phyloP scores from a whole-genome alignment of 2,888 invertebrate species.

The Carcina quercana region DNA sequence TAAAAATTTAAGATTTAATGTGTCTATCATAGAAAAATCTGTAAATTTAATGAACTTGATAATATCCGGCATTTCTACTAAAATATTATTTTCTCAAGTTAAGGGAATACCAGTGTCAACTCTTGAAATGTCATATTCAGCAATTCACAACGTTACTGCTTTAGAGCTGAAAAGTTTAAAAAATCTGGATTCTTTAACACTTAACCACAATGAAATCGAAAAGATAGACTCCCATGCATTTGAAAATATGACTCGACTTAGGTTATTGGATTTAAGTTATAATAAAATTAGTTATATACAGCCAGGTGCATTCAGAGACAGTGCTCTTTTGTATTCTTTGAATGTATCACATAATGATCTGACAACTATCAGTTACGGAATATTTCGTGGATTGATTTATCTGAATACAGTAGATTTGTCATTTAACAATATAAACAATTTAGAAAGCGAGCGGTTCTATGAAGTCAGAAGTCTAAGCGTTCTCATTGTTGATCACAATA shows the following conservation, averaged over 20 bases:
- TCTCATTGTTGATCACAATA: conserved; percentile 45
- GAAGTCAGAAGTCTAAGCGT: conserved; percentile 30
- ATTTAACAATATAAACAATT: conserved; percentile 36
- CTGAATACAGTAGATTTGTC: conserved; percentile 43
- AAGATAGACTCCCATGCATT: conserved; percentile 7
- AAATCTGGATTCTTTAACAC: conserved; percentile 23
- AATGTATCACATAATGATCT: conserved; percentile 49
- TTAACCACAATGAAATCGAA: conserved; percentile 34
- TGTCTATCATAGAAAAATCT: conserved; percentile 19
- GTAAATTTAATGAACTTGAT: conserved; percentile 25
- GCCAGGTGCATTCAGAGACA: conserved; percentile 44
- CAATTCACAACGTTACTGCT: conserved; percentile 26
- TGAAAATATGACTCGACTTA: conserved; percentile 16
- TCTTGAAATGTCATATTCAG: conserved; percentile 30
- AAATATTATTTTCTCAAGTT: conserved; percentile 24
- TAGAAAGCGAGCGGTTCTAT: conserved; percentile 41
- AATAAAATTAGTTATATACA: conserved; percentile 42
- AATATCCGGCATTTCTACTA: conserved; percentile 30
- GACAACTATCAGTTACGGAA: conserved; percentile 35
- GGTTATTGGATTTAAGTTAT: conserved; percentile 38
- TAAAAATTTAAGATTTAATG: conserved; percentile 25
- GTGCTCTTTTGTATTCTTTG: conserved; percentile 25
- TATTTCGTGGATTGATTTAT: conserved; percentile 35
- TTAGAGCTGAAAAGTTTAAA: conserved; percentile 27
- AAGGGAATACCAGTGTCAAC: conserved; percentile 19